A percentile compares a stretch with the other conserved stretches of the same genome.
phyloP scores from a whole-genome alignment of 2,113 vertebrate species.

The Sialia sialis region DNA sequence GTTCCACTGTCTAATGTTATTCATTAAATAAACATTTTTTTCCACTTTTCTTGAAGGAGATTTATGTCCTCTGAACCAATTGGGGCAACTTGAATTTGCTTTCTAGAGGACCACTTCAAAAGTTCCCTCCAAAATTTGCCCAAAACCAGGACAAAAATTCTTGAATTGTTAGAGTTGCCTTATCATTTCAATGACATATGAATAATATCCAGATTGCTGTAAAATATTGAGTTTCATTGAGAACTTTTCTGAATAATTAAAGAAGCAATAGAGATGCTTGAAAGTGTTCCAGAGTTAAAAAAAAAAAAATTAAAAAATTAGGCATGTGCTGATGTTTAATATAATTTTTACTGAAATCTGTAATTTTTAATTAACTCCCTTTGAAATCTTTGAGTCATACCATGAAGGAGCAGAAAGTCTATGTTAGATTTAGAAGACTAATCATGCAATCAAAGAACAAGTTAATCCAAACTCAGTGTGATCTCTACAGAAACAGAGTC shows the following conservation, averaged over 20 bases:
- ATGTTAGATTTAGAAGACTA: neutral
- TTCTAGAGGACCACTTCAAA: neutral
- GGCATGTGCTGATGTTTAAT: neutral
- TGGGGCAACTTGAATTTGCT: neutral
- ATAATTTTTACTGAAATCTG: neutral
- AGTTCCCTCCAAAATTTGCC: neutral
- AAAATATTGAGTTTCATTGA: neutral
- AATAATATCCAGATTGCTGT: neutral
- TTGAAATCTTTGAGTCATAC: neutral
- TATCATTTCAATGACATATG: neutral
- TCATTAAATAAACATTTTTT: neutral
- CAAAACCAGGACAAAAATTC: neutral
- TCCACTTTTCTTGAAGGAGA: neutral
- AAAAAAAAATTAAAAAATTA: too few species aligned
- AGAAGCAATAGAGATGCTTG: neutral
- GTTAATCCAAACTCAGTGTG: neutral
- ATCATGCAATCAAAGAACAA: neutral
- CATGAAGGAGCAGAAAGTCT: neutral
- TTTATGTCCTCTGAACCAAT: rapidly evolving
- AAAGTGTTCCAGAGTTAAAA: neutral
- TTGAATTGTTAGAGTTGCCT: neutral
- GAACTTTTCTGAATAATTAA: neutral
- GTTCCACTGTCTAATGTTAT: too few species aligned
- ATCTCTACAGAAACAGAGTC: neutral
- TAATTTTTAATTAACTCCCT: neutral